These are phyloP conservation scores for Melinaea marsaeus DNA, from an alignment of 2,888 invertebrate genomes.

Conservation along the genomic window DNA sequence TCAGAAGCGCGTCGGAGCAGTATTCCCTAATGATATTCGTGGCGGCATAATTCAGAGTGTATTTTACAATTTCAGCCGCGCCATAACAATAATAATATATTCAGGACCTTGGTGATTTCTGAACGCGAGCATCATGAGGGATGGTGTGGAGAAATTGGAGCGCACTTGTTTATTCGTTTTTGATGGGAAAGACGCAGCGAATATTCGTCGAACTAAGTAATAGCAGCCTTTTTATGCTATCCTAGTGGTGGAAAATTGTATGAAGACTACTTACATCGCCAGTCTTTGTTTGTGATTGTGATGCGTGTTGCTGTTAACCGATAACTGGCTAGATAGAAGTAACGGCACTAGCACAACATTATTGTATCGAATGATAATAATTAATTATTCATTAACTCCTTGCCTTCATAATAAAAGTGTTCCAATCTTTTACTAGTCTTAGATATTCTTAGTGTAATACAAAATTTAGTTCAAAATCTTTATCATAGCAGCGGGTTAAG, in stretches of 20 bases:
- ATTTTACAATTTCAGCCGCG: conserved; percentile 70
- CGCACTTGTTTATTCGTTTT: conserved; percentile 7
- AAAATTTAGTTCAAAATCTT: conserved; percentile 54
- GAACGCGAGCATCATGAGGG: conserved; percentile 6
- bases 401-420: conserved; percentile 5
- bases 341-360: too few relatives aligned
- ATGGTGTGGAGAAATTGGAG: conserved; percentile 36
- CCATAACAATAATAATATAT: conserved; percentile 76
- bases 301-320: too few relatives aligned
- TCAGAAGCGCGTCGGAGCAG: conserved; percentile 43
- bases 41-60: conserved; percentile 43
- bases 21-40: conserved; percentile 56
- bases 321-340: too few relatives aligned
- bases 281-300: too few relatives aligned
- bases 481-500: conserved; percentile 51
- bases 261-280: too few relatives aligned
- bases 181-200: too few relatives aligned
- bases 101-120: conserved; percentile 69
- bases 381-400: background rate
- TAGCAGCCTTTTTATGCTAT: too few relatives aligned
- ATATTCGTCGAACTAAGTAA: too few relatives aligned
- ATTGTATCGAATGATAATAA: too few relatives aligned
- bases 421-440: conserved; percentile 13
- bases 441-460: conserved; percentile 43
- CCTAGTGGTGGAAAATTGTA: too few relatives aligned